Evolutionary conservation across 2,888 invertebrate genomes (phyloP).

Genomic region (Drosophila merina): DNA sequence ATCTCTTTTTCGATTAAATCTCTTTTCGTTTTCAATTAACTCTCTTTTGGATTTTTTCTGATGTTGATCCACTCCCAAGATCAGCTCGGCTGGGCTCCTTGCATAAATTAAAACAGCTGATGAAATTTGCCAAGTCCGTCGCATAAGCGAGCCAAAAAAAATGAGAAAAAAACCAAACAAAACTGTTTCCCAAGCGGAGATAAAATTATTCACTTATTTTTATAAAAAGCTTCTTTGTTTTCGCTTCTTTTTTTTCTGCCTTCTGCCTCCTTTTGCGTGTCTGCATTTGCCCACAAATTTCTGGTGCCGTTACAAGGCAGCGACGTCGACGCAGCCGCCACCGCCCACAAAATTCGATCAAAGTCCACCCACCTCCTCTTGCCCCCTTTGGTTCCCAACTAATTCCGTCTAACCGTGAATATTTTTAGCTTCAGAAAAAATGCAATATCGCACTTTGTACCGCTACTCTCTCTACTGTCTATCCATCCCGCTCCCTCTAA

Average conservation of each 20-base stretch:
- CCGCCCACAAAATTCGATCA: constrained; percentile 62
- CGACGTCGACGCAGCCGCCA: not conserved
- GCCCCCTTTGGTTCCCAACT: not conserved
- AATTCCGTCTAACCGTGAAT: constrained; percentile 1
- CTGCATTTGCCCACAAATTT: constrained; percentile 27
- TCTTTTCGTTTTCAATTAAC: constrained; percentile 2
- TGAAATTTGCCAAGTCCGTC: constrained; percentile 66
- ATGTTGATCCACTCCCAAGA: constrained; percentile 34
- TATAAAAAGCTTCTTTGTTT: constrained; percentile 33
- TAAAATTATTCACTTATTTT: constrained; percentile 66
- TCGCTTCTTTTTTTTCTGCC: constrained; percentile 11
- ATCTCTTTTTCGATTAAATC: constrained; percentile 9
- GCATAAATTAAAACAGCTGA: constrained; percentile 78
- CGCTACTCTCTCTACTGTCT: not conserved
- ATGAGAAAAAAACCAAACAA: constrained; percentile 9
- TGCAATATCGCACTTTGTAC: constrained; percentile 27
- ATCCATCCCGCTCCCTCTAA: constrained; percentile 7
- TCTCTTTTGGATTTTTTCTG: constrained; percentile 14
- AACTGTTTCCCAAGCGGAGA: constrained; percentile 32
- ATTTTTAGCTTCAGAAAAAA: constrained; percentile 30
- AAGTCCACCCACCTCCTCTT: constrained; percentile 53
- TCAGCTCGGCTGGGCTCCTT: constrained; percentile 40
- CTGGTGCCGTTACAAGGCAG: constrained; percentile 46
- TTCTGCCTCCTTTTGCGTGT: not conserved
- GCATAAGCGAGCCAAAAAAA: constrained; percentile 61